phyloP scores from a whole-genome alignment of 2,888 invertebrate genomes.

The Thumatha senex region DNA sequence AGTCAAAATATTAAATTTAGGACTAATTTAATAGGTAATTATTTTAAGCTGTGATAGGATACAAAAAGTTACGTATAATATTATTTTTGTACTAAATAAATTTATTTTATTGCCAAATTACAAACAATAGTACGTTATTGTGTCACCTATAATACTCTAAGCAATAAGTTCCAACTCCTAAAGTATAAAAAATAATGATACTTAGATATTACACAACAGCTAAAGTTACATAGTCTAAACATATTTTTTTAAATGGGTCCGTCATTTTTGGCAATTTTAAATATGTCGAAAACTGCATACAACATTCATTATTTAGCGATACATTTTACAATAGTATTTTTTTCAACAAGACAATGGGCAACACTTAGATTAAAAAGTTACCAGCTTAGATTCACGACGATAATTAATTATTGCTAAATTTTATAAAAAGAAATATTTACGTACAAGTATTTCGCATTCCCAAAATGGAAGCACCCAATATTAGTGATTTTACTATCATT shows the following conservation, averaged over 20 bases:
- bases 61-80: neutral
- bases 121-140: neutral
- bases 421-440: constrained; percentile 10
- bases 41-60: neutral
- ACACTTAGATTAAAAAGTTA: constrained; percentile 36
- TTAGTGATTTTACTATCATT: constrained; percentile 34
- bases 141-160: constrained; percentile 7
- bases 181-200: constrained; percentile 32
- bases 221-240: constrained; percentile 37
- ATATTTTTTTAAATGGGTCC: constrained; percentile 37
- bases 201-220: constrained; percentile 32
- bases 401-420: constrained; percentile 32
- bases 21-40: constrained; percentile 32
- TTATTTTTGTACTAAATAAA: no score
- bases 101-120: neutral
- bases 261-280: constrained; percentile 46
- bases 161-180: constrained; percentile 32
- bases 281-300: constrained; percentile 39
- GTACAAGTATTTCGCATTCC: constrained; percentile 46
- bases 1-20: constrained; percentile 42
- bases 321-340: constrained; percentile 30
- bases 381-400: constrained; percentile 18
- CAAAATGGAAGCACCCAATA: constrained; percentile 69
- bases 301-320: constrained; percentile 36
- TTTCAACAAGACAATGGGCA: constrained; percentile 37